A percentile compares a stretch with the other conserved stretches of the same genome.
Evolutionary conservation across 2,113 vertebrate genomes (phyloP).

Genomic region (Heterotilapia buettikoferi): DNA sequence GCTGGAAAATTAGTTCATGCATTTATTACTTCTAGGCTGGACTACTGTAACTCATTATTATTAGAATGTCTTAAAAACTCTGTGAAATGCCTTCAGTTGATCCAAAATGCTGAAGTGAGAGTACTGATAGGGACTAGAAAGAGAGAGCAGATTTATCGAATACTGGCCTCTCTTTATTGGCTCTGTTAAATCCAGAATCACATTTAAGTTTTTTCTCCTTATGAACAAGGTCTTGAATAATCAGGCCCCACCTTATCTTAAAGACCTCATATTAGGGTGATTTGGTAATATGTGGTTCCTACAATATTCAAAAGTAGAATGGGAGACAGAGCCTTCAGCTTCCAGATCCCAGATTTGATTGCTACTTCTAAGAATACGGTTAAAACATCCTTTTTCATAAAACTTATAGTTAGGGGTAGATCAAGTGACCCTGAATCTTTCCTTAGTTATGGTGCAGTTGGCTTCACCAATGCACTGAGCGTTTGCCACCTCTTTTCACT

Average conservation of each 20-base stretch:
- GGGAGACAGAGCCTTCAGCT: not conserved
- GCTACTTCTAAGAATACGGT: not conserved
- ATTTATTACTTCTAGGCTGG: not conserved
- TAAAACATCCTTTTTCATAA: not conserved
- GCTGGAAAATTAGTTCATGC: not conserved
- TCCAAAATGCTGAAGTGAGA: not conserved
- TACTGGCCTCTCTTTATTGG: not conserved
- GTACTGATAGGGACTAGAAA: not conserved
- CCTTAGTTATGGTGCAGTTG: not conserved
- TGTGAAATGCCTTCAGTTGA: not conserved
- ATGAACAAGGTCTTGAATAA: not conserved
- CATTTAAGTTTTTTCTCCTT: not conserved
- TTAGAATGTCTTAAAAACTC: not conserved
- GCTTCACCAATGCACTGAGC: not conserved
- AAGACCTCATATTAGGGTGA: not conserved
- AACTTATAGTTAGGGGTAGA: fast-evolving
- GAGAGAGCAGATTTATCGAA: not conserved
- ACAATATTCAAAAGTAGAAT: not conserved
- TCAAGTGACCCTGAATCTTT: not conserved
- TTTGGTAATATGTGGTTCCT: not conserved
- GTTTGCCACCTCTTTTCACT: not conserved
- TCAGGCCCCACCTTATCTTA: not conserved
- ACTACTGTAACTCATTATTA: not conserved
- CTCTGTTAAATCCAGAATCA: not conserved
- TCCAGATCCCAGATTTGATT: not conserved